These are phyloP conservation scores for Drosophila elegans DNA, from an alignment of 1,140 invertebrate genomes.

Conservation along the genomic window DNA sequence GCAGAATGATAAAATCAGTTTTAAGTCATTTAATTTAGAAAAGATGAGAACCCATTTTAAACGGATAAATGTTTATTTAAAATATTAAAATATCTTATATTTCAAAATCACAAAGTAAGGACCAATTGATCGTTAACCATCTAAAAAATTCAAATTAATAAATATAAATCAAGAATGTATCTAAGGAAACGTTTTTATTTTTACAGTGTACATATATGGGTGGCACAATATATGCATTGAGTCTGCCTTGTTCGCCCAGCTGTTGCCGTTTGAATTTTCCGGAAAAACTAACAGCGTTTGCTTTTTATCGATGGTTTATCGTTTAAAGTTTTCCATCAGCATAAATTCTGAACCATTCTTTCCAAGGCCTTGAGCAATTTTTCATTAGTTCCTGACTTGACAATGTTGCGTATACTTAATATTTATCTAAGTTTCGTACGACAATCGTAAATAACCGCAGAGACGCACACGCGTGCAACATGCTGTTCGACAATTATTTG, in stretches of 20 bases:
- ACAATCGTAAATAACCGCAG: constrained; percentile 73
- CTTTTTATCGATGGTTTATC: constrained; percentile 48
- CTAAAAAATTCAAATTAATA: not conserved
- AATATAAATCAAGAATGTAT: not conserved
- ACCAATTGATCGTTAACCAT: not conserved
- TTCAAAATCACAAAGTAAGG: not conserved
- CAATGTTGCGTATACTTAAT: constrained; percentile 48
- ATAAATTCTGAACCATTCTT: constrained; percentile 36
- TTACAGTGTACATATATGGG: constrained; percentile 19
- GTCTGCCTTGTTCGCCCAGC: constrained; percentile 47
- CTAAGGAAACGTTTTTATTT: not conserved
- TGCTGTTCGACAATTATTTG: constrained; percentile 82
- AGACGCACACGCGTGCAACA: constrained; percentile 57
- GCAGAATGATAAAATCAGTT: too few species aligned
- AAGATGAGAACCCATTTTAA: too few species aligned
- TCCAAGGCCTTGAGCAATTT: constrained; percentile 17
- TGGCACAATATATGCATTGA: constrained; percentile 54
- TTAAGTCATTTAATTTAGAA: too few species aligned
- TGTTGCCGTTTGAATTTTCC: constrained; percentile 55
- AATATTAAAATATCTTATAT: not conserved
- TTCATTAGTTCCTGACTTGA: constrained; percentile 50
- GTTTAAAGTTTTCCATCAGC: constrained; percentile 60
- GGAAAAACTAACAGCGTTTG: constrained; percentile 30
- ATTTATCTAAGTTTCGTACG: constrained; percentile 56
- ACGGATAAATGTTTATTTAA: too few species aligned